Evolutionary conservation across 2,797 vertebrate species (phyloP), one percentile per base, ranked within the genome.

Genomic region (Alca torda): DNA sequence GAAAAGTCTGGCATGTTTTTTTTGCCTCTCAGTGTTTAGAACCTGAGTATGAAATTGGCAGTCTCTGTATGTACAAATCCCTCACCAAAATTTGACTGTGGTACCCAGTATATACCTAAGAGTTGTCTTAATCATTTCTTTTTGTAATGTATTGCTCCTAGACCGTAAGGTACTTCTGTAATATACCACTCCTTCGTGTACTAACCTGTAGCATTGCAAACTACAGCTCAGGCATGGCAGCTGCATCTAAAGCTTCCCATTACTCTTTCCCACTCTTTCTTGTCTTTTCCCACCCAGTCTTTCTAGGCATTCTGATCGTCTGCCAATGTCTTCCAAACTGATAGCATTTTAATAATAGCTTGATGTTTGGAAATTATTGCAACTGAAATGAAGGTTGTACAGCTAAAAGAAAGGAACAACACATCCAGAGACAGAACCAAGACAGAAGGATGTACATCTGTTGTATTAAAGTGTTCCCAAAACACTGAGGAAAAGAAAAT

Each of bases 171-270:
- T 45, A n/a, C 8, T 79, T 75, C 31, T 51, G 11, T 21, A 84
- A 73, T 21, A 14, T 28, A 16, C 5, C 7, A 37, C 37, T 30
- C 4, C 19, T 9, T 39, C 6, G 3, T 0, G 1, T 43, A 35
- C 2, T 7, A 31, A 45, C 35, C 20, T 61, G 9, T 23, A n/a
- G 21, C 8, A 45, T 10, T 75, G n/a, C 20, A 65, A 28, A 13
- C n/a, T 56, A 16, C 9, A 75, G 13, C 18, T 80, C 21, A 78
- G 61, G 12, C 1, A 3, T 20, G 25, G 25, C 25, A 89, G 17
- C 31, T 89, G n/a, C 25, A 76, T 33, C 16, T 56, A 54, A 20
- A 43, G 10, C 4, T 78, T 84, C 35, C 10, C 17, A 25, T 39
- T 81, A 61, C 9, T 24, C 35, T 80, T 83, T 81, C 59, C 57